Percentiles rank a stretch among this genome's conserved stretches.
phyloP scores from a whole-genome alignment of 1,140 invertebrate genomes.

The Drosophila kohkoa region DNA sequence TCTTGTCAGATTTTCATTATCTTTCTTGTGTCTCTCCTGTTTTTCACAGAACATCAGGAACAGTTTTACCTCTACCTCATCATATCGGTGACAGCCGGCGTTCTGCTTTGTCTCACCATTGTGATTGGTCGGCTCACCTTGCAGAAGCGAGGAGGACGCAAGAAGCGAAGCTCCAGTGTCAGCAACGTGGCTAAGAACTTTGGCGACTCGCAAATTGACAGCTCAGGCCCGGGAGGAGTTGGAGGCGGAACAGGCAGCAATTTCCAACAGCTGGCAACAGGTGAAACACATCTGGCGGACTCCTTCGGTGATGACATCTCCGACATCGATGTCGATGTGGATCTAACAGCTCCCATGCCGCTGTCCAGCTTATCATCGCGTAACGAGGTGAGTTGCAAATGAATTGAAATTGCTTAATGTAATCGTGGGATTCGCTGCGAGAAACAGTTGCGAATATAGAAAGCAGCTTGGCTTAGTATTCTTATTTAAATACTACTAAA shows the following conservation, averaged over 20 bases:
- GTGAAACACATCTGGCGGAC: conserved; percentile 88
- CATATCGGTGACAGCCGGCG: conserved; percentile 88
- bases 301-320: conserved; percentile 90
- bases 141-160: conserved; percentile 86
- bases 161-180: conserved; percentile 65
- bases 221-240: conserved; percentile 9
- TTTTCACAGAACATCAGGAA: conserved; percentile 89
- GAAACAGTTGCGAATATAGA: conserved; percentile 40
- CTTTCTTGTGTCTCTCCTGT: neutral
- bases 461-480: neutral
- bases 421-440: conserved; percentile 17
- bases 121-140: conserved; percentile 89
- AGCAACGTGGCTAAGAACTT: conserved; percentile 48
- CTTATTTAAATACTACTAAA: neutral
- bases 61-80: conserved; percentile 92
- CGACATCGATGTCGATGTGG: conserved; percentile 90
- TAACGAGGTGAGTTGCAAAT: conserved; percentile 65
- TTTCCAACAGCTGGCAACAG: conserved; percentile 86
- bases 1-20: conserved; percentile 28
- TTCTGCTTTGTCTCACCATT: conserved; percentile 89
- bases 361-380: conserved; percentile 84
- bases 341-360: conserved; percentile 87
- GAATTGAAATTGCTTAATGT: conserved; percentile 18
- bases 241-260: conserved; percentile 62
- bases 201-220: conserved; percentile 39